phyloP scores from a whole-genome alignment of 2,797 vertebrate genomes.

The Tympanoctomys barrerae region DNA sequence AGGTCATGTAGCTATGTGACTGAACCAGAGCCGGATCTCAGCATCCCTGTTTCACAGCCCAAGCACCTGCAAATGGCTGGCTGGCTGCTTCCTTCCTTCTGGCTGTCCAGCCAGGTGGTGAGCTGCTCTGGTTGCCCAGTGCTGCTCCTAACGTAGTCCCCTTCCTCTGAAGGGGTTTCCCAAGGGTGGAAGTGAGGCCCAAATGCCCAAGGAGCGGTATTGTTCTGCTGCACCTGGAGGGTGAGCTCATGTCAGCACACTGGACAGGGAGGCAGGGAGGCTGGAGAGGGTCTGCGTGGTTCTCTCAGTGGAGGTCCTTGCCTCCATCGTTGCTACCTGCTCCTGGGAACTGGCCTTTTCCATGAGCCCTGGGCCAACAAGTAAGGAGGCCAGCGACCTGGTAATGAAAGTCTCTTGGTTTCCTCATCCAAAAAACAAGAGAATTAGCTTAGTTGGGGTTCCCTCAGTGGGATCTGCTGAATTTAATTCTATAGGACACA shows the following conservation, averaged over 20 bases:
- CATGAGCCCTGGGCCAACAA: not conserved
- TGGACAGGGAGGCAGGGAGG: not conserved
- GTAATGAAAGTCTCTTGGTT: constrained; percentile 65
- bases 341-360: not conserved
- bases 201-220: not conserved
- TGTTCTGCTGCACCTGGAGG: constrained; percentile 78
- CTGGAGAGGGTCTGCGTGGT: not conserved
- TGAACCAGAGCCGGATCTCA: not conserved
- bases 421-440: constrained; percentile 31
- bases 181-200: constrained; percentile 58
- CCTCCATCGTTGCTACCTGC: not conserved
- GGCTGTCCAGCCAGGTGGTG: not conserved
- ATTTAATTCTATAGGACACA: not conserved
- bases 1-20: not conserved
- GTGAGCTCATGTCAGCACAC: constrained; percentile 70
- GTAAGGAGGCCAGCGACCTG: not conserved
- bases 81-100: not conserved
- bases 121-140: not conserved
- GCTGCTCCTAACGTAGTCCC: not conserved
- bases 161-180: constrained; percentile 61
- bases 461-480: not conserved
- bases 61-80: not conserved
- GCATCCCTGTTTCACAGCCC: not conserved
- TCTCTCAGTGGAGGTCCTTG: not conserved
- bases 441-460: constrained; percentile 19